phyloP scores from a whole-genome alignment of 2,113 vertebrate genomes.

The Ploceus nigricollis region DNA sequence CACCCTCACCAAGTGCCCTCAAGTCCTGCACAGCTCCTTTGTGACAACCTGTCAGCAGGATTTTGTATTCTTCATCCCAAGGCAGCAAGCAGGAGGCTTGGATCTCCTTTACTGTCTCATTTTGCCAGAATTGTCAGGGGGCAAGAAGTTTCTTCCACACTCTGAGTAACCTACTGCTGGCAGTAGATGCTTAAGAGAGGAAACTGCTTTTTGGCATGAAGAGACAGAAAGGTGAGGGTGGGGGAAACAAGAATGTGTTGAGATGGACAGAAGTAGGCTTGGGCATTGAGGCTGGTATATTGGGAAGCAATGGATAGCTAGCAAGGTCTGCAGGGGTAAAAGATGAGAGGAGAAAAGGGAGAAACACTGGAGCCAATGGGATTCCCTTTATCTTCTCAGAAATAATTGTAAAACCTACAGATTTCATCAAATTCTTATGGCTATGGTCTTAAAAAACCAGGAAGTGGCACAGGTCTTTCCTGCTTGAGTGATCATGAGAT shows the following conservation, averaged over 20 bases:
- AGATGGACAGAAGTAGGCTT: not conserved
- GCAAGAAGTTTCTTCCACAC: not conserved
- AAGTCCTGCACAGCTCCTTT: not conserved
- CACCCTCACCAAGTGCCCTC: not conserved
- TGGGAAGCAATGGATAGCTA: not conserved
- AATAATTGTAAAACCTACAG: not conserved
- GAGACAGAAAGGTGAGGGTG: not conserved
- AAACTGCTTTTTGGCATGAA: not conserved
- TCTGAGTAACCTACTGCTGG: not conserved
- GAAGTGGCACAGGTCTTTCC: not conserved
- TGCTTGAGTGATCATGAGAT: not conserved
- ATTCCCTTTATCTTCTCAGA: not conserved
- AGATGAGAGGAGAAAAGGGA: not conserved
- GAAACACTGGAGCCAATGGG: not conserved
- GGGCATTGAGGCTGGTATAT: not conserved
- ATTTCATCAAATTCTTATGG: not conserved
- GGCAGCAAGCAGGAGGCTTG: not conserved
- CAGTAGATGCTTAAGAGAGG: not conserved
- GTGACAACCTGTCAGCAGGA: not conserved
- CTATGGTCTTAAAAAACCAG: not conserved
- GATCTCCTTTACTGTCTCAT: not conserved
- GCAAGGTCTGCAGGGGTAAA: not conserved
- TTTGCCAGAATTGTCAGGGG: not conserved
- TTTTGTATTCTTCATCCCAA: not conserved
- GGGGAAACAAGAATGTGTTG: not conserved